Evolutionary conservation across 2,797 vertebrate genomes (phyloP), one percentile per base, ranked within the genome.

Genomic region (Takifugu ocellatus): DNA sequence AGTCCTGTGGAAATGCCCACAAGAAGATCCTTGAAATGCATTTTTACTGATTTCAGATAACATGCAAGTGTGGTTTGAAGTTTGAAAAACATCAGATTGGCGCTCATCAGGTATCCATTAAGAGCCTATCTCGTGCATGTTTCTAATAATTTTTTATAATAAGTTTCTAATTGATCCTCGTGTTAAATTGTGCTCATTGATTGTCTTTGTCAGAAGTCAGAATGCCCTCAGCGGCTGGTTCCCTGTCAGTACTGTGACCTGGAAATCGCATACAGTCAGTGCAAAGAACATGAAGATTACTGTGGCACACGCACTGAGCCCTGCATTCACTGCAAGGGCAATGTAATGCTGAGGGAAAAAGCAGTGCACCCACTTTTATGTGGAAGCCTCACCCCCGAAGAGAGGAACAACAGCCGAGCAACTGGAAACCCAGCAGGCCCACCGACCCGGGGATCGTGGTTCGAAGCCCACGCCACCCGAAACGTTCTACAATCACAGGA

Each of bases 291-390:
- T 0, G 95, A 97, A 66, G 92, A 94, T 27, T 99, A 94, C 73
- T 99, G 97, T 4, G 96, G 97, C 1, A 90, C 96, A 3, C 91
- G 96, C 57, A 99, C 97, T 0, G 97, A 99, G 84, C 90, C 82
- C 1, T 99, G 97, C 56, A 75, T 80, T 1, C 58, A 42, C 24
- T 98, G 97, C 79, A 92, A 92, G 26, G 92, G 84, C 56, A 93
- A 97, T 8, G 54, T 99, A 12, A 90, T 99, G 93, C 64, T 95
- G 68, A 91, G 90, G 63, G 95, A 98, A 39, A 92, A 93, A 45
- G 81, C 74, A 24, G 81, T 91, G 46, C 97, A 99, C 53, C 94
- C 94, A 0, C 74, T 66, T 36, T 52, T 92, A 29, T 99, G 97
- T 21, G 92, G 92, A 10, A 88, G 78, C 64, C 82, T 89, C 6